phyloP scores from a whole-genome alignment of 2,797 vertebrate genomes.

The Lacerta viridis region DNA sequence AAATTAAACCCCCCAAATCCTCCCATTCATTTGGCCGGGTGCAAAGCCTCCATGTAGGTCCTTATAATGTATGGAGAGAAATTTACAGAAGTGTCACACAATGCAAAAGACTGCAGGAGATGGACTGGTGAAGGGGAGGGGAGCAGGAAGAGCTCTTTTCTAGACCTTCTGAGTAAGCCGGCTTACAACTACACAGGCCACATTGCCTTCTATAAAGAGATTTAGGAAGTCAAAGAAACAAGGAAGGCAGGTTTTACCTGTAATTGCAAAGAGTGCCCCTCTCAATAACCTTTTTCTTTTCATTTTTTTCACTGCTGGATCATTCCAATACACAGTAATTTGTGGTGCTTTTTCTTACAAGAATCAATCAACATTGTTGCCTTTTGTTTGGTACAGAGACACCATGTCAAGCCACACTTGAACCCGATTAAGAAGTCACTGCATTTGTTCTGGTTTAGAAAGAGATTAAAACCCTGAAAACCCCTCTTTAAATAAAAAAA shows the following conservation, averaged over 20 bases:
- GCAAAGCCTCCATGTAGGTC: not conserved
- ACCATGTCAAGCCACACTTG: constrained; percentile 15
- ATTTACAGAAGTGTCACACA: constrained; percentile 32
- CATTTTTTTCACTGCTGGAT: constrained; percentile 13
- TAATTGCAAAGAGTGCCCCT: not conserved
- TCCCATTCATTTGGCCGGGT: constrained; percentile 33
- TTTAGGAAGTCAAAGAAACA: constrained; percentile 57
- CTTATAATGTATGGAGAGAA: constrained; percentile 53
- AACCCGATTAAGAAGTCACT: constrained; percentile 27
- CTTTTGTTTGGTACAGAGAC: constrained; percentile 33
- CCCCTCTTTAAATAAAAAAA: not conserved
- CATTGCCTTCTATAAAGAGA: constrained; percentile 48
- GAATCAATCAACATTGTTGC: constrained; percentile 24
- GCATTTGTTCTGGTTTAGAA: constrained; percentile 28
- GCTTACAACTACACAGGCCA: constrained; percentile 40
- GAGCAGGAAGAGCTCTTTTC: not conserved
- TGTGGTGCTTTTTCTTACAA: constrained; percentile 3
- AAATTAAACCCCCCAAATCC: constrained; percentile 45
- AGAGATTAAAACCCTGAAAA: not conserved
- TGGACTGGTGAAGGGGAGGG: not conserved
- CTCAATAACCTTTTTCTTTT: not conserved
- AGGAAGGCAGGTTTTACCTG: constrained; percentile 24
- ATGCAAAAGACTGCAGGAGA: constrained; percentile 1
- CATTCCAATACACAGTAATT: constrained; percentile 39
- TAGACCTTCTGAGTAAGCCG: constrained; percentile 47